These are phyloP conservation scores for Urocynchramus pylzowi DNA, from an alignment of 2,113 vertebrate species.

Conservation along the genomic window DNA sequence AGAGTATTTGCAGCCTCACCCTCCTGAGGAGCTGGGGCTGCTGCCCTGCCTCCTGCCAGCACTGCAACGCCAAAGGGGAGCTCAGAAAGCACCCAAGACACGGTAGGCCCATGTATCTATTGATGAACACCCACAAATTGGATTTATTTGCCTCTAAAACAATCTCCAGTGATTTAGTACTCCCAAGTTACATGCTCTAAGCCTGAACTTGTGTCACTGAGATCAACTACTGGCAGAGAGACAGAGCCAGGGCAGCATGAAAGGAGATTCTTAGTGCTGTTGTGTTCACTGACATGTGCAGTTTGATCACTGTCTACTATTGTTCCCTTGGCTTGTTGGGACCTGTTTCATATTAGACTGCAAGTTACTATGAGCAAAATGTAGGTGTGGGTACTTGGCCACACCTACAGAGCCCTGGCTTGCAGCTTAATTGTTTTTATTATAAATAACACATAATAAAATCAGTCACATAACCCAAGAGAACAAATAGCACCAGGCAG, in stretches of 20 bases:
- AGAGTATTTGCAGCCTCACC: neutral
- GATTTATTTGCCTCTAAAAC: neutral
- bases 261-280: neutral
- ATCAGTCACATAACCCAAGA: neutral
- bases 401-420: neutral
- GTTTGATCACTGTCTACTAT: neutral
- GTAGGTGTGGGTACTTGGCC: neutral
- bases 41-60: neutral
- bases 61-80: rapidly evolving
- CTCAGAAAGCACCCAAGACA: neutral
- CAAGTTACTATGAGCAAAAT: neutral
- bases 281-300: neutral
- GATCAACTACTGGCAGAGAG: neutral
- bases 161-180: neutral
- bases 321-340: neutral
- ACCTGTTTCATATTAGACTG: neutral
- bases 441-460: neutral
- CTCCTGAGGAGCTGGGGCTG: neutral
- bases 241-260: neutral
- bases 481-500: neutral
- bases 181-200: neutral
- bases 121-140: neutral
- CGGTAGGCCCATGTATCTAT: rapidly evolving
- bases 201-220: neutral
- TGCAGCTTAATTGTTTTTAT: neutral